phyloP scores from a whole-genome alignment of 2,888 invertebrate species.

The Philaethria dido region DNA sequence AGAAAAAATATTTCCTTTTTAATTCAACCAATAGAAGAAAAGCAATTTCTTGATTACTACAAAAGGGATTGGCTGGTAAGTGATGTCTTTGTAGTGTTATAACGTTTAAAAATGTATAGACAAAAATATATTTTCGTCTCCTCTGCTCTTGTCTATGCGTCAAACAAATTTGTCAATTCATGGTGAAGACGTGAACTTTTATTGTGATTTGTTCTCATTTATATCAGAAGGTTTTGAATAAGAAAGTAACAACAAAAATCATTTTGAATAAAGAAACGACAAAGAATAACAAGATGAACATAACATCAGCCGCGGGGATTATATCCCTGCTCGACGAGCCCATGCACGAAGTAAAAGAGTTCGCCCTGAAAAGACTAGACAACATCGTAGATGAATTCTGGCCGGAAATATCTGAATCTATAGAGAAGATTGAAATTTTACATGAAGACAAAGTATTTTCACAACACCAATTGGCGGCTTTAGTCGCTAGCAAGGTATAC shows the following conservation, averaged over 20 bases:
- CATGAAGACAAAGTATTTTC: constrained; percentile 96
- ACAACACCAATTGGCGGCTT: constrained; percentile 96
- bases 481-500: constrained; percentile 99
- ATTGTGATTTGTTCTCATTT: constrained; percentile 50
- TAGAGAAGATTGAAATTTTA: constrained; percentile 98
- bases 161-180: constrained; percentile 77
- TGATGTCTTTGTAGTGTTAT: neutral
- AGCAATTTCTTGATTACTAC: neutral
- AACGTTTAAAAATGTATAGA: neutral
- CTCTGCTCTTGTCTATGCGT: constrained; percentile 50
- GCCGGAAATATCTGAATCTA: constrained; percentile 99
- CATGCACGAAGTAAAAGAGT: constrained; percentile 95
- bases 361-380: constrained; percentile 96
- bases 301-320: constrained; percentile 90
- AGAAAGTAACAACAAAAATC: constrained; percentile 6
- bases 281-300: constrained; percentile 67
- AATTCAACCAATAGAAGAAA: neutral
- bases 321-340: constrained; percentile 98
- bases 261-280: constrained; percentile 9
- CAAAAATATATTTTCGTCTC: neutral
- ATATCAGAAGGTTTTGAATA: constrained; percentile 45
- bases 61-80: neutral
- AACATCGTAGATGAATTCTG: constrained; percentile 98
- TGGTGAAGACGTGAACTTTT: constrained; percentile 50
- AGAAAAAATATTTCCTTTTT: neutral